phyloP scores from a whole-genome alignment of 2,113 vertebrate species.

The Neoarius graeffei region DNA sequence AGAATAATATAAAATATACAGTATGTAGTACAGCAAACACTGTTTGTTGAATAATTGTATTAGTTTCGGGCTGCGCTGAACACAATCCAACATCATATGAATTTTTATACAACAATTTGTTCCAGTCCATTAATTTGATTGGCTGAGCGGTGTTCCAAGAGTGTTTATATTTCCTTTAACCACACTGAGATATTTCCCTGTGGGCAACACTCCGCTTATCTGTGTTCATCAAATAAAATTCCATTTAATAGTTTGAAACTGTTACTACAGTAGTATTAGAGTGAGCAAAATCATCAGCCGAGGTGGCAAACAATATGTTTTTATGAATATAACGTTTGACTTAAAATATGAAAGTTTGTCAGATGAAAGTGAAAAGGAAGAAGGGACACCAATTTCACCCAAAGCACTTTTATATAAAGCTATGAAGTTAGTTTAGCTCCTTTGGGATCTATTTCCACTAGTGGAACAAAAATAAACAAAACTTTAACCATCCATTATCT shows the following conservation, averaged over 20 bases:
- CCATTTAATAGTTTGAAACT: no score
- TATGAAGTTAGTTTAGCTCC: neutral
- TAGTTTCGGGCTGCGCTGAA: neutral
- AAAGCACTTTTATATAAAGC: neutral
- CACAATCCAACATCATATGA: neutral
- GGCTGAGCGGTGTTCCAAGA: neutral
- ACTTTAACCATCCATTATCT: no score
- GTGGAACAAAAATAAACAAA: no score
- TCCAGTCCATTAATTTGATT: neutral
- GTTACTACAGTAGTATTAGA: no score
- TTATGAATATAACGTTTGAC: no score
- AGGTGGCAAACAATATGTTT: no score
- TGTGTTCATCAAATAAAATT: no score
- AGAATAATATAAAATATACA: neutral
- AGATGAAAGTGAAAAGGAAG: no score
- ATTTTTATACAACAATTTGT: neutral
- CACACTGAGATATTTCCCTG: neutral
- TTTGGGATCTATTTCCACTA: neutral
- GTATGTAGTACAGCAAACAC: neutral
- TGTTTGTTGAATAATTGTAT: neutral
- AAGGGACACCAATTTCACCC: neutral
- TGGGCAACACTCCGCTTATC: neutral
- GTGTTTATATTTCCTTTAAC: neutral
- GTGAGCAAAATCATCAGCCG: no score
- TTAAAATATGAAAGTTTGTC: no score